Evolutionary conservation across 1,140 invertebrate genomes (phyloP).

Genomic region (Drosophila rhopaloa): DNA sequence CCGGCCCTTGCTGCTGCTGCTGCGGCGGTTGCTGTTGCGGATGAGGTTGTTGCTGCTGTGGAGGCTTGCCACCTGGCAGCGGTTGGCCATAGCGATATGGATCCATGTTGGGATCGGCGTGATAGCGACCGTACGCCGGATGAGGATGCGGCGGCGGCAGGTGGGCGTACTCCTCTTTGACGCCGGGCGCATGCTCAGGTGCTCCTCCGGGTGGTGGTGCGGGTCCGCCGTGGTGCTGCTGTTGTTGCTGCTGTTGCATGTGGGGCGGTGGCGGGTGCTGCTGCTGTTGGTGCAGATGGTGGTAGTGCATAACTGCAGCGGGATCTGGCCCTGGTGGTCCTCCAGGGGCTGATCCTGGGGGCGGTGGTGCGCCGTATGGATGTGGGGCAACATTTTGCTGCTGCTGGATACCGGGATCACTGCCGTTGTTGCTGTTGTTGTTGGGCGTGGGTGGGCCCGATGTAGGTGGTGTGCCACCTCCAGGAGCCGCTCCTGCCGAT

Average conservation of each 20-base stretch:
- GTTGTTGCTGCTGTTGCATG: conserved; percentile 46
- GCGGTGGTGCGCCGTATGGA: conserved; percentile 70
- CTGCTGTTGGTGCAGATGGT: conserved; percentile 71
- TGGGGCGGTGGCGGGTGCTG: conserved; percentile 74
- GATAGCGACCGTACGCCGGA: conserved; percentile 79
- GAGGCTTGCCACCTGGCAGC: conserved; percentile 60
- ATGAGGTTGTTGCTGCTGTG: conserved; percentile 61
- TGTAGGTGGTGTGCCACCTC: conserved; percentile 62
- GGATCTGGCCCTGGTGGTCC: conserved; percentile 61
- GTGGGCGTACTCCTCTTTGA: conserved; percentile 80
- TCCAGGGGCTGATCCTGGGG: conserved; percentile 57
- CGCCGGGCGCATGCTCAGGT: conserved; percentile 66
- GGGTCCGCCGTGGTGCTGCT: conserved; percentile 57
- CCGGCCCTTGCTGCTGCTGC: conserved; percentile 59
- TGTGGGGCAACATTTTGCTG: conserved; percentile 57
- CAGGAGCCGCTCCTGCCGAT: conserved; percentile 36
- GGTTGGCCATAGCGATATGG: conserved; percentile 81
- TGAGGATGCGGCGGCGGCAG: conserved; percentile 75
- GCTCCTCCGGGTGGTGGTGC: conserved; percentile 57
- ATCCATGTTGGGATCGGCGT: conserved; percentile 81
- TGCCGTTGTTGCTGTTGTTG: conserved; percentile 63
- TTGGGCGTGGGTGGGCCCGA: conserved; percentile 76
- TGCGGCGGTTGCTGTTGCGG: conserved; percentile 47
- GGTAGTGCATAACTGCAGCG: conserved; percentile 73
- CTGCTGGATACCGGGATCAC: conserved; percentile 39